phyloP scores from a whole-genome alignment of 23 tunicate genomes.

The Aplidium turbinatum region DNA sequence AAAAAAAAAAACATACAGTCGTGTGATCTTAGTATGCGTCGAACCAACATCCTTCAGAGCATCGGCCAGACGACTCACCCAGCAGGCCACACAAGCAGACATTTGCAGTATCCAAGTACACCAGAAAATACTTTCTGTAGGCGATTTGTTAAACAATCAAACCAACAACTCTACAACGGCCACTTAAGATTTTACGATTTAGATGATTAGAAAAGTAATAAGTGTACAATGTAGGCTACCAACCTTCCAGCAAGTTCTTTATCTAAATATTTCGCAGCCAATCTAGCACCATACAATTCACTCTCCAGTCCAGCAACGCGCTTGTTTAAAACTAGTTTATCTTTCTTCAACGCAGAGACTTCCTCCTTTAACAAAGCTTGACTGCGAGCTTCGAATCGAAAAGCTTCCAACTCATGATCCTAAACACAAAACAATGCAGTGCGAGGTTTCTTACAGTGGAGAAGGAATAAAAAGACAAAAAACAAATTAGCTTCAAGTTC shows the following conservation, averaged over 20 bases:
- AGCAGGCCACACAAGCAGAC: no score
- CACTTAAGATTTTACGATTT: no score
- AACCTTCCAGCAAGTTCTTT: constrained; percentile 99
- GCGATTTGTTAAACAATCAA: no score
- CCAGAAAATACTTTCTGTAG: no score
- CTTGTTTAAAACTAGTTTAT: constrained; percentile 44
- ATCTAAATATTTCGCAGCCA: constrained; percentile 93
- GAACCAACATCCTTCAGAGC: no score
- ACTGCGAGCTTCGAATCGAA: constrained; percentile 37
- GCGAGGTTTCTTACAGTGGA: not conserved
- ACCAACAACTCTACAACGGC: no score
- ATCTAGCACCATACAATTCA: constrained; percentile 91
- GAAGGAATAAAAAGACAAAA: not conserved
- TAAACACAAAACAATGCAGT: constrained; percentile 27
- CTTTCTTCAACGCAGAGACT: constrained; percentile 42
- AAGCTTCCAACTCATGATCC: constrained; percentile 67
- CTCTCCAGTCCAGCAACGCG: constrained; percentile 56
- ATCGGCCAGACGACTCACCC: no score
- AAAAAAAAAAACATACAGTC: no score
- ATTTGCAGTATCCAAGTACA: no score
- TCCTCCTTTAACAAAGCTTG: constrained; percentile 56
- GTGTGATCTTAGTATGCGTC: no score
- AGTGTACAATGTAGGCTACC: not conserved
- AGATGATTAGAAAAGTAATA: no score
- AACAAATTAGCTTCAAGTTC: no score